Evolutionary conservation across 2,797 vertebrate species (phyloP).

Genomic region (Onychomys arenicola): DNA sequence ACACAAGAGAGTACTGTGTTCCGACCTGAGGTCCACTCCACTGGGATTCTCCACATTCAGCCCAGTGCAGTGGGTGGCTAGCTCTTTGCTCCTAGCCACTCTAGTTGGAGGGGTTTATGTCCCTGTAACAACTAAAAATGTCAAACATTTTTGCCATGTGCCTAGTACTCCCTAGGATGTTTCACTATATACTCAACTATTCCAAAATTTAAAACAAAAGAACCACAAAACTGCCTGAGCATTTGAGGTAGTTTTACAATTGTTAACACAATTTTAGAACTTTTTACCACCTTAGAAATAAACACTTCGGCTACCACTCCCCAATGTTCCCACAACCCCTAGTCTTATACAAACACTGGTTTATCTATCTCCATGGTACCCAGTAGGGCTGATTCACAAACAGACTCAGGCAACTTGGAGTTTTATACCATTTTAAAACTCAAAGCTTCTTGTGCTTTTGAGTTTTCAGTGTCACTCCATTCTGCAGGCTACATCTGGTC

Average conservation of each 20-base stretch:
- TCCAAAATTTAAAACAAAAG: not conserved
- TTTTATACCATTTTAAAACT: not conserved
- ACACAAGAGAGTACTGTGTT: not conserved
- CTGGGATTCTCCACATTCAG: not conserved
- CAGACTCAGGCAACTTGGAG: not conserved
- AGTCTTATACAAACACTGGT: not conserved
- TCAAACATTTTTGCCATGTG: not conserved
- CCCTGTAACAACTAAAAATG: not conserved
- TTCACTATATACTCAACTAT: not conserved
- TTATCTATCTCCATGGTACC: not conserved
- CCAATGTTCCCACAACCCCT: not conserved
- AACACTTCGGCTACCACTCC: not conserved
- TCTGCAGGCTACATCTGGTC: not conserved
- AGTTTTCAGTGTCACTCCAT: not conserved
- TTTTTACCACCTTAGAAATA: conserved; percentile 17
- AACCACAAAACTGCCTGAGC: not conserved
- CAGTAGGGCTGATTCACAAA: not conserved
- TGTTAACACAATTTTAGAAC: not conserved
- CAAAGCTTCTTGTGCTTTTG: not conserved
- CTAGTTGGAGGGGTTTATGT: not conserved
- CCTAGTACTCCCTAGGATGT: not conserved
- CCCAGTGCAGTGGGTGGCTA: not conserved
- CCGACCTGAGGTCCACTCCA: not conserved
- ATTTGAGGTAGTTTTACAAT: not conserved
- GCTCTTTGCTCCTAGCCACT: not conserved